A percentile compares a stretch with the other conserved stretches of the same genome.
phyloP scores from a whole-genome alignment of 2,113 vertebrate species.

The Ceuthmochares aereus region DNA sequence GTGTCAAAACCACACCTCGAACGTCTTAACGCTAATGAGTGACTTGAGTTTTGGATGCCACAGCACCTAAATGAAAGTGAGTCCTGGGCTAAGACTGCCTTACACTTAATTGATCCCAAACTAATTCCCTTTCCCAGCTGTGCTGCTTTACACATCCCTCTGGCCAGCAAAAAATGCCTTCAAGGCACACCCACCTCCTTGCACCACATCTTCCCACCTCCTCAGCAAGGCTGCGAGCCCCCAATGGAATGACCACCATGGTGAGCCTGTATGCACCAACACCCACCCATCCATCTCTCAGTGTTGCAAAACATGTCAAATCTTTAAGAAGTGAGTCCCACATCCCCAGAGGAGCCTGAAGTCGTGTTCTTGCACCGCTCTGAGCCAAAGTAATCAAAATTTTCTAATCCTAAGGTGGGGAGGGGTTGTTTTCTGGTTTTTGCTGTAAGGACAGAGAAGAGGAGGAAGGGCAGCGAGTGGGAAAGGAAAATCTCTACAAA shows the following conservation, averaged over 20 bases:
- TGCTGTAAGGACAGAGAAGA: background rate
- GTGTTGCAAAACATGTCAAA: fast-evolving
- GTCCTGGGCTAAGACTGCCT: background rate
- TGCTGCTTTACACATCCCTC: fast-evolving
- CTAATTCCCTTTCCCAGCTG: background rate
- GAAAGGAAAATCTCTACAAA: background rate
- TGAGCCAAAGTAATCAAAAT: background rate
- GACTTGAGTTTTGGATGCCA: background rate
- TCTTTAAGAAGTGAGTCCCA: background rate
- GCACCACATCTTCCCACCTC: fast-evolving
- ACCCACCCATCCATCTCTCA: background rate
- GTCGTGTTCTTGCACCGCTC: background rate
- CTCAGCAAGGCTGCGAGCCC: background rate
- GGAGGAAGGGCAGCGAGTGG: background rate
- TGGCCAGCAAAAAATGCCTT: background rate
- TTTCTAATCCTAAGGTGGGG: background rate
- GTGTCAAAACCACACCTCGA: fast-evolving
- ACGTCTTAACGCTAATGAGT: background rate
- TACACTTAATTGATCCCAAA: background rate
- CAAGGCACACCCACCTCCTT: background rate
- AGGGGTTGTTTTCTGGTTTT: background rate
- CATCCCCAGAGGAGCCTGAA: background rate
- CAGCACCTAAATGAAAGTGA: background rate
- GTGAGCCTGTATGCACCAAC: fast-evolving
- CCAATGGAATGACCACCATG: fast-evolving